A percentile compares a stretch with the other conserved stretches of the same genome.
Conservation (phyloP, 2,113 vertebrate species). For the Aspidoscelis tigris region DNA sequence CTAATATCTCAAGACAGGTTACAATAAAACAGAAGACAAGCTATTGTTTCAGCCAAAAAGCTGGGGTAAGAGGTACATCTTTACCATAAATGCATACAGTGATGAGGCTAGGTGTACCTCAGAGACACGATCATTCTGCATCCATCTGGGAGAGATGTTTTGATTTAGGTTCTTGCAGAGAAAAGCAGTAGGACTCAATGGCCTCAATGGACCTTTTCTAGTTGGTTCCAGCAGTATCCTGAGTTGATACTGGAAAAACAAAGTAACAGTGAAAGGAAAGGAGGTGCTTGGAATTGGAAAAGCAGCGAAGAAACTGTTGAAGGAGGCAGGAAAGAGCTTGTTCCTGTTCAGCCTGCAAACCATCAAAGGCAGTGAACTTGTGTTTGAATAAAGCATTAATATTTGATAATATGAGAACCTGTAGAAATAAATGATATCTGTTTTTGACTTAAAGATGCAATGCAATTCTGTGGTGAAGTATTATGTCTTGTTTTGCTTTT, state of each 20-base stretch:
- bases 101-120: too few relatives aligned
- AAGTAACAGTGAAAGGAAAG: neutral
- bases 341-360: neutral
- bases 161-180: too few relatives aligned
- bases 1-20: neutral
- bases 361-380: neutral
- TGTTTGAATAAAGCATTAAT: neutral
- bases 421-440: constrained; percentile 27
- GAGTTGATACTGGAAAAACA: too few relatives aligned
- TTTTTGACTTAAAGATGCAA: constrained; percentile 5
- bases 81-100: too few relatives aligned
- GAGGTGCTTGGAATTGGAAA: neutral
- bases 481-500: constrained; percentile 4
- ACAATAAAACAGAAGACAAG: too few relatives aligned
- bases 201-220: too few relatives aligned
- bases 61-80: too few relatives aligned
- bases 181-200: too few relatives aligned
- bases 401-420: constrained; percentile 14
- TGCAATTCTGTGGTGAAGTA: neutral
- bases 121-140: too few relatives aligned
- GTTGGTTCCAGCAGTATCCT: neutral
- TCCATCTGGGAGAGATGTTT: too few relatives aligned
- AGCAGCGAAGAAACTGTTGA: neutral
- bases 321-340: neutral
- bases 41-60: too few relatives aligned